Evolutionary conservation across 2,797 vertebrate genomes (phyloP).

Genomic region (Enteromius anoplus): DNA sequence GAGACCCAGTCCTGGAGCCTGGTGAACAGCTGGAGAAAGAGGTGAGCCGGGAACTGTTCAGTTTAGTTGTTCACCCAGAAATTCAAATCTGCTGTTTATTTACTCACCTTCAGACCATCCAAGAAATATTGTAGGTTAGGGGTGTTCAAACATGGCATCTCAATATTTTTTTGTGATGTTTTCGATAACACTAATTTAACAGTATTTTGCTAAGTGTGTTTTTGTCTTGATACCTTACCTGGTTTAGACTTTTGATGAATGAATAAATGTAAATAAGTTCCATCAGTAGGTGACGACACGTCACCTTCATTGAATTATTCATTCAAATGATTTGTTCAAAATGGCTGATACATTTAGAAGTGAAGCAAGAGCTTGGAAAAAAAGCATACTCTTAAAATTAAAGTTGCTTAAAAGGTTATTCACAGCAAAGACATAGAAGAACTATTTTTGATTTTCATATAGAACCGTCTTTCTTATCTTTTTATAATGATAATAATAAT

Average conservation of each 20-base stretch:
- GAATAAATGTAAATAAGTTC: neutral
- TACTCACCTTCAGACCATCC: neutral
- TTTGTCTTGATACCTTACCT: neutral
- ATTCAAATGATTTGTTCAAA: neutral
- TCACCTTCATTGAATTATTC: neutral
- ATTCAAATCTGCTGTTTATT: neutral
- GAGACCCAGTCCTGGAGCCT: conserved; percentile 71
- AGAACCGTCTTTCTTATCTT: too few relatives aligned
- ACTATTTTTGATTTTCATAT: too few relatives aligned
- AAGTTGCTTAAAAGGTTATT: too few relatives aligned
- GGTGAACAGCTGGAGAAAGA: conserved; percentile 84
- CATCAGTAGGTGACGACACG: neutral
- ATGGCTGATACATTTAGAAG: neutral
- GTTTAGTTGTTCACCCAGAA: neutral
- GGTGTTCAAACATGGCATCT: neutral
- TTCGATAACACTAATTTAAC: neutral
- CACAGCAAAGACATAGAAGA: too few relatives aligned
- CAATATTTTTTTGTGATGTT: neutral
- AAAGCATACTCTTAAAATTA: too few relatives aligned
- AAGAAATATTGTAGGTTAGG: neutral
- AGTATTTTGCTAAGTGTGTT: neutral
- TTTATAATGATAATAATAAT: too few relatives aligned
- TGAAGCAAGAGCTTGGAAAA: neutral
- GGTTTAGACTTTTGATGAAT: neutral
- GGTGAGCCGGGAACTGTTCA: conserved; percentile 51